These are phyloP conservation scores for Esox masquinongy DNA, from an alignment of 2,797 vertebrate species.

Conservation along the genomic window DNA sequence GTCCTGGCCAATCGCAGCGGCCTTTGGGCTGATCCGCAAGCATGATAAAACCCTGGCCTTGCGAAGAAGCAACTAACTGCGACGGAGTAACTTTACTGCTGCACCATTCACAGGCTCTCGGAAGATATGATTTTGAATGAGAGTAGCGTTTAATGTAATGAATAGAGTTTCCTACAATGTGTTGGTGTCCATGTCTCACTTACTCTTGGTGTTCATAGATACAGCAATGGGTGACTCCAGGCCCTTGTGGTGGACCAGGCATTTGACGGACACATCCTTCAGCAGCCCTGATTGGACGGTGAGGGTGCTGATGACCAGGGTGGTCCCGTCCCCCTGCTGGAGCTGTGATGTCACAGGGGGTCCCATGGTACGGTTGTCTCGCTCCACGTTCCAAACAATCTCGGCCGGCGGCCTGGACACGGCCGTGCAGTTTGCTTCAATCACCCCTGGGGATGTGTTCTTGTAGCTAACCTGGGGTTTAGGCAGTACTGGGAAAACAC, in stretches of 20 bases:
- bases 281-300: constrained; percentile 72
- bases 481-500: constrained; percentile 68
- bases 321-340: constrained; percentile 73
- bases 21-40: no score
- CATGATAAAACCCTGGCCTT: no score
- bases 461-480: constrained; percentile 83
- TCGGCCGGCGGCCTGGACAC: constrained; percentile 72
- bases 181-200: constrained; percentile 44
- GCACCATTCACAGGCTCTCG: no score
- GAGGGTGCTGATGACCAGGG: constrained; percentile 75
- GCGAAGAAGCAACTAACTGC: no score
- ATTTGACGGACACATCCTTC: constrained; percentile 80
- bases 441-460: constrained; percentile 73
- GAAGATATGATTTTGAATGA: no score
- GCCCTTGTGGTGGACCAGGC: constrained; percentile 80
- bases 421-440: constrained; percentile 79
- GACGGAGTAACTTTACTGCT: no score
- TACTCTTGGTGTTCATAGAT: constrained; percentile 83
- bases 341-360: constrained; percentile 55
- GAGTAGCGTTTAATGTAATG: no score
- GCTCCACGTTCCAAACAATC: constrained; percentile 82
- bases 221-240: constrained; percentile 79
- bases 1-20: no score
- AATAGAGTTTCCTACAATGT: background rate
- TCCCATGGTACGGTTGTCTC: constrained; percentile 76